Conservation (phyloP, 2,888 invertebrate genomes). For the Lobophora halterata region DNA sequence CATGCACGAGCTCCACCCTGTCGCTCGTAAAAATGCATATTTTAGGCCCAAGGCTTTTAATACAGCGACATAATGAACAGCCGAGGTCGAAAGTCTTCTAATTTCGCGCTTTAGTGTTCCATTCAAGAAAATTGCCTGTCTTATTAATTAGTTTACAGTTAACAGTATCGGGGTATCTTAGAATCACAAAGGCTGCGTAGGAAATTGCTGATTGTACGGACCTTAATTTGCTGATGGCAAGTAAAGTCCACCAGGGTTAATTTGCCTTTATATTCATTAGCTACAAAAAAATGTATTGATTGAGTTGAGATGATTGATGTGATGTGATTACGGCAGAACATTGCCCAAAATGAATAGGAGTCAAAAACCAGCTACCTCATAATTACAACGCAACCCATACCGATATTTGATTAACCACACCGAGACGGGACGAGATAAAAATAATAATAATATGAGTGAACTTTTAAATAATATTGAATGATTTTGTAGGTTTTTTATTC, state of each 20-base stretch:
- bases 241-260: too few species aligned
- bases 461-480: too few species aligned
- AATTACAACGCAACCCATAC: slow-evolving; percentile 50
- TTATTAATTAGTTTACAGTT: slow-evolving; percentile 60
- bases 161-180: slow-evolving; percentile 11
- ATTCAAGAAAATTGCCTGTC: slow-evolving; percentile 63
- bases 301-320: too few species aligned
- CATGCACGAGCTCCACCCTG: slow-evolving; percentile 63
- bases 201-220: too few species aligned
- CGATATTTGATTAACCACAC: slow-evolving; percentile 2
- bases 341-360: slow-evolving; percentile 46
- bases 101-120: slow-evolving; percentile 70
- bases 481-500: too few species aligned
- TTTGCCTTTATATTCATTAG: background rate
- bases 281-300: too few species aligned
- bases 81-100: slow-evolving; percentile 70
- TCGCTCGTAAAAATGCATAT: slow-evolving; percentile 79
- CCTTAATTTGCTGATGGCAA: too few species aligned
- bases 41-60: slow-evolving; percentile 75
- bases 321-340: slow-evolving; percentile 32
- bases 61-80: slow-evolving; percentile 69
- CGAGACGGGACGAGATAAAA: background rate
- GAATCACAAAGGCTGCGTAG: too few species aligned
- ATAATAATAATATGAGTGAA: background rate
- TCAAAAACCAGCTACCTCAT: slow-evolving; percentile 53